phyloP scores from a whole-genome alignment of 2,888 invertebrate genomes.

The Odontocerum albicorne region DNA sequence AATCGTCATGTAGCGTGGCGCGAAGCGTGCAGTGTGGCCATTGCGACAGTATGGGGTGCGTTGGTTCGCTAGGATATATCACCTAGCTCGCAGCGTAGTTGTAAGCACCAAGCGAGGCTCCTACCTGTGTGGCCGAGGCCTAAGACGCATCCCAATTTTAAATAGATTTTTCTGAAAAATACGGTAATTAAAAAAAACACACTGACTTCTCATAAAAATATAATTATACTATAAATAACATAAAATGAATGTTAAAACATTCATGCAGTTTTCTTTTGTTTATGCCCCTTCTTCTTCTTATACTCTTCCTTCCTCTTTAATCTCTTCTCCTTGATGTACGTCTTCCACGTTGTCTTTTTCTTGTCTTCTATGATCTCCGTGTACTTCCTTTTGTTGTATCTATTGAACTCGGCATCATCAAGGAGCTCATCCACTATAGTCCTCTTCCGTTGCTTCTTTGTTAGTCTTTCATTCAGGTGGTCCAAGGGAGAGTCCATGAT shows the following conservation, averaged over 20 bases:
- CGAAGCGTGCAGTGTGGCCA: too few species aligned
- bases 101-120: too few species aligned
- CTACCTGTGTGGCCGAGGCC: too few species aligned
- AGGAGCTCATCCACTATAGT: conserved; percentile 93
- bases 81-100: too few species aligned
- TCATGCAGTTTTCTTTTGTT: conserved; percentile 7
- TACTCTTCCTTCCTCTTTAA: conserved; percentile 46
- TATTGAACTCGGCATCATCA: conserved; percentile 83
- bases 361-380: conserved; percentile 75
- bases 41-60: too few species aligned
- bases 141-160: too few species aligned
- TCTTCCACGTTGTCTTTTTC: conserved; percentile 69
- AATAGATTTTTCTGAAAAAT: too few species aligned
- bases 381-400: conserved; percentile 79
- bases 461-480: conserved; percentile 80
- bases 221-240: too few species aligned
- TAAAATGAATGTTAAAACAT: background rate
- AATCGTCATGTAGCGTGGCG: too few species aligned
- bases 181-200: too few species aligned
- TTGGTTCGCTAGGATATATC: too few species aligned
- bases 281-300: conserved; percentile 27
- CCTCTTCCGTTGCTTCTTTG: conserved; percentile 83
- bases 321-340: conserved; percentile 73
- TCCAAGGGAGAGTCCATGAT: conserved; percentile 85
- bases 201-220: too few species aligned